Base-by-base conservation (phyloP, 2,888 invertebrate genomes). In the Adelphocoris suturalis region DNA sequence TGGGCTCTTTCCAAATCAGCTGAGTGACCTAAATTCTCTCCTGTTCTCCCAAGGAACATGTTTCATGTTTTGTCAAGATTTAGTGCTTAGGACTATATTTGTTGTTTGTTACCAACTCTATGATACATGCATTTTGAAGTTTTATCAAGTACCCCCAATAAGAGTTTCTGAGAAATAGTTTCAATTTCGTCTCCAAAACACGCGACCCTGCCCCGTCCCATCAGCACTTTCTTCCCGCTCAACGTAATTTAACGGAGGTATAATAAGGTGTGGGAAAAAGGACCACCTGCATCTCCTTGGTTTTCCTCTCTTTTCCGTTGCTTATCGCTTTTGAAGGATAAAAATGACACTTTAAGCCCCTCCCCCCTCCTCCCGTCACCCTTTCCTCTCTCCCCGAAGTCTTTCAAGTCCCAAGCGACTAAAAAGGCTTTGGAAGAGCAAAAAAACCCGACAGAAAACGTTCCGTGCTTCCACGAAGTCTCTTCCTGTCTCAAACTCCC, bases 311-410 rank as follows among this genome's bases (percentile, higher is more conserved):
- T 68, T n/a, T 57, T 5, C 68, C 68, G 68, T 27, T 27, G 82
- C 48, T 82, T 23, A 52, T 82, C 82, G 82, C 52, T 82, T 85
- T 87, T 87, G 86, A 87, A 87, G 75, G 86, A 87, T 87, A 76
- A 87, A 87, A 87, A 87, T 87, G 86, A 76, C 86, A 87, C 37
- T 76, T 75, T 76, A 87, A 87, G 76, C n/a, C 84, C 27, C 68
- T 12, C 19, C 61, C 16, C 61, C 52, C 37, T 37, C 37, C 37
- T 7, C 2, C 37, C 37, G 37, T 37, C n/a, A 37, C 37, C 37
- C 37, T 37, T 7, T 37, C n/a, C n/a, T n/a, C 37, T 7, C 37
- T 37, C 3, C 3, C 2, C 68, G 68, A 19, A 68, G 68, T 82
- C 52, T 52, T 82, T 52, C 82, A 52, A 82, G 82, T 82, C 82